These are phyloP conservation scores for Lithophane socia DNA, from an alignment of 2,888 invertebrate species.

Conservation along the genomic window DNA sequence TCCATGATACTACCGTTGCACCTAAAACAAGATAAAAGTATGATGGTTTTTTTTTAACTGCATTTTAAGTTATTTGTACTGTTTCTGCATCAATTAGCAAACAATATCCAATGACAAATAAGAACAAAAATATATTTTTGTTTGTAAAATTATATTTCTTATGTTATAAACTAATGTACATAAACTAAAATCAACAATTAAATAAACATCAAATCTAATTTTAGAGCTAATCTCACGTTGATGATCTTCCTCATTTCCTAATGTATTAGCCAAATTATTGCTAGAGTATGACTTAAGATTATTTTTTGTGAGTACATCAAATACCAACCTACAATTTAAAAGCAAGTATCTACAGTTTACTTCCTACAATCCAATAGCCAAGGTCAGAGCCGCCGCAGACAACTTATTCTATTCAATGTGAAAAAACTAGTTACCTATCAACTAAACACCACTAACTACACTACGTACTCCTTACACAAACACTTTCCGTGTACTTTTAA, in stretches of 20 bases:
- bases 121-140: not conserved
- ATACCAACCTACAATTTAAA: constrained; percentile 90
- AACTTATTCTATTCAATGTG: constrained; percentile 86
- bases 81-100: not conserved
- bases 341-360: constrained; percentile 89
- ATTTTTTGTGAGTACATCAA: constrained; percentile 89
- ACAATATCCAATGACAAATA: not conserved
- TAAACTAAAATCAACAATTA: constrained; percentile 26
- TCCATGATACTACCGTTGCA: constrained; percentile 98
- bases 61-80: not conserved
- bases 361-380: constrained; percentile 90
- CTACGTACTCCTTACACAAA: constrained; percentile 40
- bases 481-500: constrained; percentile 36
- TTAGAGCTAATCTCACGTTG: constrained; percentile 43
- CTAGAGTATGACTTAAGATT: constrained; percentile 79
- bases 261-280: constrained; percentile 68
- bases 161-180: not conserved
- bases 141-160: not conserved
- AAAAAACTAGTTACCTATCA: constrained; percentile 84
- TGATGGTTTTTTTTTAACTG: not conserved
- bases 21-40: constrained; percentile 91
- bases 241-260: constrained; percentile 55
- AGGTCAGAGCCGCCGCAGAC: constrained; percentile 88
- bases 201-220: constrained; percentile 35
- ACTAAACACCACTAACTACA: constrained; percentile 70